Percentiles rank a stretch among this genome's conserved stretches.
phyloP scores from a whole-genome alignment of 2,888 invertebrate genomes.

The Mimachlamys varia region DNA sequence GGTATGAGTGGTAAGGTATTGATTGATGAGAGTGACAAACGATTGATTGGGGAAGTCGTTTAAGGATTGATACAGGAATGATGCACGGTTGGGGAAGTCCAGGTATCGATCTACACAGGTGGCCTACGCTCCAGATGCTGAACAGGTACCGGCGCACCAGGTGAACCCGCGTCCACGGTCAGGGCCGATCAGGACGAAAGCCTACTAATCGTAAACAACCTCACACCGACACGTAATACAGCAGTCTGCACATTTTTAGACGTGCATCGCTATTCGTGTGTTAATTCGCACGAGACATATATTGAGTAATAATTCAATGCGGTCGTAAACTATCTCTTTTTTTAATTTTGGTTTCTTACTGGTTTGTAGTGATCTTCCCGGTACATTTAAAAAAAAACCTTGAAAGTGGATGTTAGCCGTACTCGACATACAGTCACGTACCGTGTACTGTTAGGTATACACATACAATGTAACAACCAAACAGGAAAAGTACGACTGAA shows the following conservation, averaged over 20 bases:
- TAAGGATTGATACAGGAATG: background rate
- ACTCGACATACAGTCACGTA: background rate
- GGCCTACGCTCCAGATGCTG: conserved; percentile 5
- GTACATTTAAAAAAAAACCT: too few species aligned
- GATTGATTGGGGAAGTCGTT: conserved; percentile 7
- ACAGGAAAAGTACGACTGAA: background rate
- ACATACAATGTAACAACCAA: background rate
- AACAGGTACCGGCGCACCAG: background rate
- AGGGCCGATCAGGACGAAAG: background rate
- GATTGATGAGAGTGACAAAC: conserved; percentile 1
- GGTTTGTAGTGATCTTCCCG: too few species aligned
- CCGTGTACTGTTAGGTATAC: too few species aligned
- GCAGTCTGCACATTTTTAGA: background rate
- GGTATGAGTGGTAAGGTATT: background rate
- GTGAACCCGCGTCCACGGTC: background rate
- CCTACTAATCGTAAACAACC: background rate
- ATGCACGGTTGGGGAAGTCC: conserved; percentile 6
- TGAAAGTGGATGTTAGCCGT: too few species aligned
- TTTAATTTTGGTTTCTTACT: too few species aligned
- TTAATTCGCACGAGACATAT: too few species aligned
- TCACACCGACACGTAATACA: background rate
- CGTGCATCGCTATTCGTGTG: too few species aligned
- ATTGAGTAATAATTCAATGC: too few species aligned
- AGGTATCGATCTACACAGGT: conserved; percentile 14
- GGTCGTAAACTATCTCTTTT: too few species aligned